A percentile compares a stretch with the other conserved stretches of the same genome.
phyloP scores from a whole-genome alignment of 1,140 invertebrate species.

The Proctacanthus coquilletti region DNA sequence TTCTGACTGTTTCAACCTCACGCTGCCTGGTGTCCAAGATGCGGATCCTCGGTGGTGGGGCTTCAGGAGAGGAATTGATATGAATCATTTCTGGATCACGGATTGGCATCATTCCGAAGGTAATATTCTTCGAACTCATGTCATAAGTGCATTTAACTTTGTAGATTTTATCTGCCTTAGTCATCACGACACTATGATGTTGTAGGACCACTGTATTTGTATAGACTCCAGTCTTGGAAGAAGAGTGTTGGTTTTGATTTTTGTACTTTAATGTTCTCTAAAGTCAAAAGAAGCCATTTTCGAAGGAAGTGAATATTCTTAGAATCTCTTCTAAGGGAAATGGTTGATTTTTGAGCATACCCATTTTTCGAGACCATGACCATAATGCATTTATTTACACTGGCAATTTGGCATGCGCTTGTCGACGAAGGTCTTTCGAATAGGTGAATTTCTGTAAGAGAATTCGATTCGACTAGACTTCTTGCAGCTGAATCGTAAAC shows the following conservation, averaged over 20 bases:
- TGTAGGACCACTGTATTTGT: conserved; percentile 89
- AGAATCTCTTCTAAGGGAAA: not conserved
- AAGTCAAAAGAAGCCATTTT: conserved; percentile 6
- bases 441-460: too few relatives aligned
- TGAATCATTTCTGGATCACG: conserved; percentile 89
- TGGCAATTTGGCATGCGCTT: too few relatives aligned
- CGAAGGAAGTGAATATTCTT: not conserved
- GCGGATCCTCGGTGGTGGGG: conserved; percentile 81
- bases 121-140: conserved; percentile 91
- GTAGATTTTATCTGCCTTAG: conserved; percentile 92
- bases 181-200: conserved; percentile 92
- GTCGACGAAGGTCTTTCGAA: too few relatives aligned
- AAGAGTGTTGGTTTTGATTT: too few relatives aligned
- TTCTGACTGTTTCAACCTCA: conserved; percentile 86
- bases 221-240: conserved; percentile 74
- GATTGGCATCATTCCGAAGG: conserved; percentile 94
- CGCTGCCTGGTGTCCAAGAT: conserved; percentile 70
- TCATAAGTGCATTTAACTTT: conserved; percentile 94
- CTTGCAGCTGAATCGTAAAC: too few relatives aligned
- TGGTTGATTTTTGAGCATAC: too few relatives aligned
- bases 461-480: too few relatives aligned
- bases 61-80: conserved; percentile 86
- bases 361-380: too few relatives aligned
- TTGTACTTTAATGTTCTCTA: too few relatives aligned
- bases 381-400: too few relatives aligned